A percentile compares a stretch with the other conserved stretches of the same genome.
These are phyloP conservation scores for Falco concolor DNA, from an alignment of 2,797 vertebrate species.

Conservation along the genomic window DNA sequence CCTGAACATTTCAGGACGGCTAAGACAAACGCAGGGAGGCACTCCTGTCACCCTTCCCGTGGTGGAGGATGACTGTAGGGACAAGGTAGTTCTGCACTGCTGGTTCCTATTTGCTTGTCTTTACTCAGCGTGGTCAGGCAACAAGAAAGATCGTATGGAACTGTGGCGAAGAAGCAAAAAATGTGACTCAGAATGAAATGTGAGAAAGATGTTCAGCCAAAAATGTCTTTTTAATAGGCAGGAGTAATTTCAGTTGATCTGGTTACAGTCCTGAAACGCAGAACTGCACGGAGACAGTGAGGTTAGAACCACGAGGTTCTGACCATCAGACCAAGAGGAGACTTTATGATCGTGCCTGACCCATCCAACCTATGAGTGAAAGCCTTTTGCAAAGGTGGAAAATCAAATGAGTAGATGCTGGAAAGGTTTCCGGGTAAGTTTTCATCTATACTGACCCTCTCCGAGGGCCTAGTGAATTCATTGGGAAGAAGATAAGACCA, in stretches of 20 bases:
- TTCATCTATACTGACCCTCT: background rate
- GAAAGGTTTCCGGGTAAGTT: background rate
- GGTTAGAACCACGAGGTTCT: background rate
- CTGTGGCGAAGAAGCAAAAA: background rate
- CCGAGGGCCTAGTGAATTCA: background rate
- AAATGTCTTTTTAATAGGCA: background rate
- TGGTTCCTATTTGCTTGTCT: background rate
- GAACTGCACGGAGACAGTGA: background rate
- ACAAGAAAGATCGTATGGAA: background rate
- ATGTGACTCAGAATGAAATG: background rate
- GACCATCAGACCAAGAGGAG: background rate
- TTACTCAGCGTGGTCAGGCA: background rate
- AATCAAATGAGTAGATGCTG: background rate
- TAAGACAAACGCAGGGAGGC: background rate
- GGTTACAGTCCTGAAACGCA: background rate
- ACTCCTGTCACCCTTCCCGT: accelerated
- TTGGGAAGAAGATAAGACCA: background rate
- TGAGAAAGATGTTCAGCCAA: background rate
- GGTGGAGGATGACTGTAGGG: background rate
- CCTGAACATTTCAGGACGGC: background rate
- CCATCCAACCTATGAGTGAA: background rate
- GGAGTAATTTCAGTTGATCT: background rate
- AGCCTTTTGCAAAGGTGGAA: background rate
- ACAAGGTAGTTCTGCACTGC: background rate
- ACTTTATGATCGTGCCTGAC: background rate